These are phyloP conservation scores for Cottus gobio DNA, from an alignment of 2,113 vertebrate species.

Conservation along the genomic window DNA sequence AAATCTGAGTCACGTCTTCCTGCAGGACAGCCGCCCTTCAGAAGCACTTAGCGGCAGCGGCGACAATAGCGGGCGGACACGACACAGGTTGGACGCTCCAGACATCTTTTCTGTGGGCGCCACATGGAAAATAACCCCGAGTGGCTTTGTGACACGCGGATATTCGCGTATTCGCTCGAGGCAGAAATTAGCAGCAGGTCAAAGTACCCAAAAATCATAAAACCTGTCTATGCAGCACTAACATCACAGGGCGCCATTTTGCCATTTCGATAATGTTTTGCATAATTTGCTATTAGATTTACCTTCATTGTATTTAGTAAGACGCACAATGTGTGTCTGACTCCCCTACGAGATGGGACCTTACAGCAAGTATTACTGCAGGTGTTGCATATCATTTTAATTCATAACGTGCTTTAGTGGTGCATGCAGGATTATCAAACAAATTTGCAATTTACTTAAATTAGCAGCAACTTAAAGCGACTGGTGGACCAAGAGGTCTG, in stretches of 20 bases:
- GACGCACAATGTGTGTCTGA: not conserved
- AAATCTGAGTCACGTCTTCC: slow-evolving; percentile 21
- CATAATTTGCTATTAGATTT: too few species aligned
- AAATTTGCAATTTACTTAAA: not conserved
- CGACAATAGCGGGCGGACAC: not conserved
- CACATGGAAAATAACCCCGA: not conserved
- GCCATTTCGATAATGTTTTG: too few species aligned
- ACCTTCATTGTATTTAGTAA: not conserved
- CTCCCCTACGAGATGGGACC: not conserved
- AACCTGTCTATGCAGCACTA: not conserved
- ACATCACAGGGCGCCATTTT: too few species aligned
- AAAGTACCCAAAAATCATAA: not conserved
- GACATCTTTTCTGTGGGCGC: slow-evolving; percentile 42
- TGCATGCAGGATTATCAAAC: not conserved
- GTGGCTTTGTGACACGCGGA: slow-evolving; percentile 18
- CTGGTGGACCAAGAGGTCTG: not conserved
- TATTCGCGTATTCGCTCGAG: not conserved
- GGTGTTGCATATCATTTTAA: not conserved
- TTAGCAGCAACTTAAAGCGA: not conserved
- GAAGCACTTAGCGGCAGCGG: too few species aligned
- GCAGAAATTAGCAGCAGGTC: not conserved
- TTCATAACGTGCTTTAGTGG: not conserved
- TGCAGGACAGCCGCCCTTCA: not conserved
- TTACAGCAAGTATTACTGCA: not conserved
- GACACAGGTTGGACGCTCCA: slow-evolving; percentile 10